Evolutionary conservation across 2,113 vertebrate genomes (phyloP).

Genomic region (Labeo rohita): DNA sequence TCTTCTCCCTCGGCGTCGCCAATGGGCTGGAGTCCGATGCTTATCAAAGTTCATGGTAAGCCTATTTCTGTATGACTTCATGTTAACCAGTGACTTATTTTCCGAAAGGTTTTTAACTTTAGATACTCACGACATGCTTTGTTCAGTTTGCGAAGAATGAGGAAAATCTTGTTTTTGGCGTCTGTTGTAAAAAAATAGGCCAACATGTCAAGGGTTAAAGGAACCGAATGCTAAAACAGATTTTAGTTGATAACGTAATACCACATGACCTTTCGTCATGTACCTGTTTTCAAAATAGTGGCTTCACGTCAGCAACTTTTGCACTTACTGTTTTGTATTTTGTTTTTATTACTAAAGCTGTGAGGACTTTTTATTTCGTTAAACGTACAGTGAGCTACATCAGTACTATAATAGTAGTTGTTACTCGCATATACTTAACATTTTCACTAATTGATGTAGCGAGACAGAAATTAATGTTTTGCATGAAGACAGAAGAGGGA

Average conservation of each 20-base stretch:
- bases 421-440: background rate
- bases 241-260: conserved; percentile 5
- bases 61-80: background rate
- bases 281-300: conserved; percentile 22
- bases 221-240: background rate
- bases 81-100: background rate
- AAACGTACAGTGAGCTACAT: background rate
- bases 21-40: conserved; percentile 63
- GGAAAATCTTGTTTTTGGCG: background rate
- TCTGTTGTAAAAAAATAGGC: background rate
- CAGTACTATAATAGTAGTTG: background rate
- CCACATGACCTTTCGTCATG: background rate
- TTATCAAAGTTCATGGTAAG: conserved; percentile 44
- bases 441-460: background rate
- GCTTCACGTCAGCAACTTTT: conserved; percentile 16
- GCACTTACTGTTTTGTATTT: background rate
- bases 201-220: no score
- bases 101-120: background rate
- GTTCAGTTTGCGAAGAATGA: background rate
- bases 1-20: conserved; percentile 70
- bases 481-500: background rate
- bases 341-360: background rate
- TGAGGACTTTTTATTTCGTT: background rate
- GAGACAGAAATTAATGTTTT: background rate
- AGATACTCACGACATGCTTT: background rate